These are phyloP conservation scores for Grus americana DNA, from an alignment of 2,113 vertebrate genomes.

Conservation along the genomic window DNA sequence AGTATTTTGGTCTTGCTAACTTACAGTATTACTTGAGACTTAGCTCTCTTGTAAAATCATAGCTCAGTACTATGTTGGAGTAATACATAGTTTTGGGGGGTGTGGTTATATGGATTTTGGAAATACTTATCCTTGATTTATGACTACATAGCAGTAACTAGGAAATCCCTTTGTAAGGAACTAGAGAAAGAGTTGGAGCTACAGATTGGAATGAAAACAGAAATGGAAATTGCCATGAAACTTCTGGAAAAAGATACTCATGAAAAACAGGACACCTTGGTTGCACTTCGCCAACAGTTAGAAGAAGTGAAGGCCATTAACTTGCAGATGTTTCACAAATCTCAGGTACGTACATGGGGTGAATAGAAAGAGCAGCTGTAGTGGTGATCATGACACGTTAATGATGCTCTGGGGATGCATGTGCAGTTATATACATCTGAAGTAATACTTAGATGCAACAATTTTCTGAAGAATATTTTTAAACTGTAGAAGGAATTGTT, in stretches of 20 bases:
- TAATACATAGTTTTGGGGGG: background rate
- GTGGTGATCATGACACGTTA: background rate
- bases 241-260: conserved; percentile 96
- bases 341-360: conserved; percentile 78
- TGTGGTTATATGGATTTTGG: background rate
- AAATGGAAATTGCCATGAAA: conserved; percentile 99
- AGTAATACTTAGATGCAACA: background rate
- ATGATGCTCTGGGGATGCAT: background rate
- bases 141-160: background rate
- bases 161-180: conserved; percentile 79
- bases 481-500: background rate
- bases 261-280: conserved; percentile 94
- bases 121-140: background rate
- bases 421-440: background rate
- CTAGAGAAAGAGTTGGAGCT: conserved; percentile 93
- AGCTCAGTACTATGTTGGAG: background rate
- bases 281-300: conserved; percentile 89
- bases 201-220: conserved; percentile 92
- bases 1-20: background rate
- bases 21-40: background rate
- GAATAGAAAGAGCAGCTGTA: background rate
- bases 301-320: conserved; percentile 97
- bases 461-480: background rate
- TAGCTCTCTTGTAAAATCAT: background rate
- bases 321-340: conserved; percentile 96